These are phyloP conservation scores for Platycercus adscitus DNA, from an alignment of 2,113 vertebrate genomes.

Conservation along the genomic window DNA sequence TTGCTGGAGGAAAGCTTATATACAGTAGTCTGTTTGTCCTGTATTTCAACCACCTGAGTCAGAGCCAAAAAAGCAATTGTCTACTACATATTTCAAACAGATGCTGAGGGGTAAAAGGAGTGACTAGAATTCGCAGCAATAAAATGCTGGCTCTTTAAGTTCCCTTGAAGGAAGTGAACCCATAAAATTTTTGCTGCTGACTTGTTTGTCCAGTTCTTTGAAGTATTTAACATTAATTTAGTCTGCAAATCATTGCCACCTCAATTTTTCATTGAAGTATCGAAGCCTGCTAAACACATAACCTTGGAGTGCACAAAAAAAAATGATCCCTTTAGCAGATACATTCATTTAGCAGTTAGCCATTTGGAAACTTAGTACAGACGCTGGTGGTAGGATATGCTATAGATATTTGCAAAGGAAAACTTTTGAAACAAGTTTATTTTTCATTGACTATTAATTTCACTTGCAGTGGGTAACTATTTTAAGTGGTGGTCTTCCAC, in stretches of 20 bases:
- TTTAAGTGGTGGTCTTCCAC: not conserved
- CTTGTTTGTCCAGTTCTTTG: conserved; percentile 79
- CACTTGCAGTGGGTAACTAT: not conserved
- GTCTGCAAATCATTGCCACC: conserved; percentile 74
- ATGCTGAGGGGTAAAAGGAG: conserved; percentile 83
- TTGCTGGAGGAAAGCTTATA: conserved; percentile 80
- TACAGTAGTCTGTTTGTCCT: conserved; percentile 85
- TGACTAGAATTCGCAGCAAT: conserved; percentile 82
- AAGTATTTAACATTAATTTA: conserved; percentile 80
- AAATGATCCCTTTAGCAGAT: conserved; percentile 56
- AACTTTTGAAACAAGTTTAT: not conserved
- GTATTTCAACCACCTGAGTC: conserved; percentile 85
- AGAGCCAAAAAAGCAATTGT: conserved; percentile 83
- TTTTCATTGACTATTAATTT: not conserved
- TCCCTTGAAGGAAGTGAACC: conserved; percentile 78
- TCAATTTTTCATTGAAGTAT: conserved; percentile 72
- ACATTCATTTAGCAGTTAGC: conserved; percentile 33
- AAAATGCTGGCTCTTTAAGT: conserved; percentile 75
- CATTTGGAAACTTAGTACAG: not conserved
- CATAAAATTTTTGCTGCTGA: conserved; percentile 78
- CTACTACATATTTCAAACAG: conserved; percentile 90
- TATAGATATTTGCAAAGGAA: not conserved
- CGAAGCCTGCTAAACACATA: conserved; percentile 67
- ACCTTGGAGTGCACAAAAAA: not conserved
- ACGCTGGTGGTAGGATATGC: not conserved